Evolutionary conservation across 2,888 invertebrate species (phyloP).

Genomic region (Caenorhabditis sp.): DNA sequence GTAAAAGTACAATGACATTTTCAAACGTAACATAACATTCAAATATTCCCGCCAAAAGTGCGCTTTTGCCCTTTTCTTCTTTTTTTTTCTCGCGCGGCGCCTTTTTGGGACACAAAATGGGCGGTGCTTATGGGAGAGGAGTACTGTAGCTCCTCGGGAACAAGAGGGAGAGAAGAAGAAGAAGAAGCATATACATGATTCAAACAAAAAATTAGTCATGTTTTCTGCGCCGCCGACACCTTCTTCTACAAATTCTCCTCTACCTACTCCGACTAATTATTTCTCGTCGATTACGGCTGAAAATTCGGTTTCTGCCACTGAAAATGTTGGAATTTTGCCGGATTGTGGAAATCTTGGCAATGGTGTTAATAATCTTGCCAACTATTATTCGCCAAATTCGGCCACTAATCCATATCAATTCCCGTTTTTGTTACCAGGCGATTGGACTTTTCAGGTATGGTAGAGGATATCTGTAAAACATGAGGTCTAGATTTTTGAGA

Average conservation of each 20-base stretch:
- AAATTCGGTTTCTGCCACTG: neutral
- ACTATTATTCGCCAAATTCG: constrained; percentile 4
- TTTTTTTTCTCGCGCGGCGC: no score
- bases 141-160: neutral
- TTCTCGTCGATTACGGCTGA: neutral
- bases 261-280: neutral
- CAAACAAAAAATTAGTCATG: neutral
- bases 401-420: constrained; percentile 1
- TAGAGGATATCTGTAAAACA: no score
- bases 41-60: neutral
- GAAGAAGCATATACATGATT: neutral
- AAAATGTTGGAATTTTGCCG: neutral
- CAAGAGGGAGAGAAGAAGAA: neutral
- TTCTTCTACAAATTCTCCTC: neutral
- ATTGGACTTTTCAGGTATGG: constrained; percentile 5
- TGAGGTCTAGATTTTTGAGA: no score
- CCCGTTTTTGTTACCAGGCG: neutral
- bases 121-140: neutral
- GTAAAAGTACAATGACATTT: neutral
- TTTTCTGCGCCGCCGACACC: neutral
- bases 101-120: neutral
- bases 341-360: no score
- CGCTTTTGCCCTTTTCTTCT: no score
- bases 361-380: neutral
- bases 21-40: no score